These are phyloP conservation scores for Aphelocoma coerulescens DNA, from an alignment of 2,113 vertebrate genomes.

Conservation along the genomic window DNA sequence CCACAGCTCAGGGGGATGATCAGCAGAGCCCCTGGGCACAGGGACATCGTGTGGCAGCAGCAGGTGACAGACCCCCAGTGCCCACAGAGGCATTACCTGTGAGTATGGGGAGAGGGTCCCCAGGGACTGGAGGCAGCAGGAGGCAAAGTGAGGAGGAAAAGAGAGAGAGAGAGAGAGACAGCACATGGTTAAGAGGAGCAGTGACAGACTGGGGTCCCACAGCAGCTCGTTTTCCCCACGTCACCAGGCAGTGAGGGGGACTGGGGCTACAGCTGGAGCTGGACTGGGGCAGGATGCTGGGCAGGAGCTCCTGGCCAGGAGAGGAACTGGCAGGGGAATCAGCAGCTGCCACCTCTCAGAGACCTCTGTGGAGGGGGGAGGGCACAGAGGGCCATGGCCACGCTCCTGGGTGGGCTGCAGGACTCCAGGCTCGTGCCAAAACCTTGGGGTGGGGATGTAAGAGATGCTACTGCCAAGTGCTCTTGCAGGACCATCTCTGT, in stretches of 20 bases:
- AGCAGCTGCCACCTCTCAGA: background rate
- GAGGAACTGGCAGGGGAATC: background rate
- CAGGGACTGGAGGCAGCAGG: constrained; percentile 80
- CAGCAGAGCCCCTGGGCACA: background rate
- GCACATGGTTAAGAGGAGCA: background rate
- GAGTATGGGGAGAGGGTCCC: constrained; percentile 94
- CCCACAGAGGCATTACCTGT: constrained; percentile 76
- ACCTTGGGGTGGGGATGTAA: background rate
- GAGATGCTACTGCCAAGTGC: background rate
- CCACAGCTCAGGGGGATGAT: background rate
- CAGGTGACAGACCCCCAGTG: background rate
- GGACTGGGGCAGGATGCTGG: rapidly evolving
- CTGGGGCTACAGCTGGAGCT: background rate
- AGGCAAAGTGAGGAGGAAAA: constrained; percentile 10
- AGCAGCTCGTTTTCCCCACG: background rate
- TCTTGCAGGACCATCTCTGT: background rate
- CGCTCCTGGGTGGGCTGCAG: background rate
- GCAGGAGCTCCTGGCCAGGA: background rate
- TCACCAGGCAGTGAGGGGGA: background rate
- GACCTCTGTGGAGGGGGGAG: background rate
- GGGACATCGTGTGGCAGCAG: background rate
- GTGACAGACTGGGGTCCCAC: background rate
- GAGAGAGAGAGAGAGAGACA: background rate
- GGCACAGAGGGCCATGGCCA: background rate
- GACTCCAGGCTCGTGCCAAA: background rate